phyloP scores from a whole-genome alignment of 2,888 invertebrate species.

The Euzetes globulus region DNA sequence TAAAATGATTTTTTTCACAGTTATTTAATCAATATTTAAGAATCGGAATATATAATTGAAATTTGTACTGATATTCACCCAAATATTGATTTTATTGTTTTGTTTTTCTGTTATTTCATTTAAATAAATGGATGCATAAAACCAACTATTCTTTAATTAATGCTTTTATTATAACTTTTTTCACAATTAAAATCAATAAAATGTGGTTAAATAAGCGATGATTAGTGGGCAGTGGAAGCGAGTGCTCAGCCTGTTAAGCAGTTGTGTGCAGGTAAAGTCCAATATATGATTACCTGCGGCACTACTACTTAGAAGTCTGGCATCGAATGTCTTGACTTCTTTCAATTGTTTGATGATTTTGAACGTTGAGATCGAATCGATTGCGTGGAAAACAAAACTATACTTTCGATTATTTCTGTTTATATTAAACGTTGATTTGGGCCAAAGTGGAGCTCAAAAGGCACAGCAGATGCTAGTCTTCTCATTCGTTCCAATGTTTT shows the following conservation, averaged over 20 bases:
- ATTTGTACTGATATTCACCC: not conserved
- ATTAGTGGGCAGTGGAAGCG: not conserved
- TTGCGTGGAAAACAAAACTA: not conserved
- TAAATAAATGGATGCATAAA: not conserved
- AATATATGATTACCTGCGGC: constrained; percentile 41
- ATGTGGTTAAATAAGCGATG: no score
- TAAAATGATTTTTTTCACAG: no score
- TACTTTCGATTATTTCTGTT: not conserved
- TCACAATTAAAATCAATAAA: no score
- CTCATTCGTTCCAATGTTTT: not conserved
- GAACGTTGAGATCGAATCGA: not conserved
- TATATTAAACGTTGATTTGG: no score
- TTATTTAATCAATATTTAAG: no score
- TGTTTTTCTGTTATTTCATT: not conserved
- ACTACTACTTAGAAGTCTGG: constrained; percentile 42
- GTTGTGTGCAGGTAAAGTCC: constrained; percentile 42
- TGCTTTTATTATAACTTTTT: no score
- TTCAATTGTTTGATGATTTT: not conserved
- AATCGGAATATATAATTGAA: no score
- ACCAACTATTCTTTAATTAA: no score
- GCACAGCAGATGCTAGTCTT: not conserved
- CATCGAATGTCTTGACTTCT: not conserved
- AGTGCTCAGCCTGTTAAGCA: constrained; percentile 39
- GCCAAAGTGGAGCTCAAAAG: not conserved
- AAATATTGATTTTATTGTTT: constrained; percentile 5